Evolutionary conservation across 2,113 vertebrate genomes (phyloP).

Genomic region (Anseranas semipalmata): DNA sequence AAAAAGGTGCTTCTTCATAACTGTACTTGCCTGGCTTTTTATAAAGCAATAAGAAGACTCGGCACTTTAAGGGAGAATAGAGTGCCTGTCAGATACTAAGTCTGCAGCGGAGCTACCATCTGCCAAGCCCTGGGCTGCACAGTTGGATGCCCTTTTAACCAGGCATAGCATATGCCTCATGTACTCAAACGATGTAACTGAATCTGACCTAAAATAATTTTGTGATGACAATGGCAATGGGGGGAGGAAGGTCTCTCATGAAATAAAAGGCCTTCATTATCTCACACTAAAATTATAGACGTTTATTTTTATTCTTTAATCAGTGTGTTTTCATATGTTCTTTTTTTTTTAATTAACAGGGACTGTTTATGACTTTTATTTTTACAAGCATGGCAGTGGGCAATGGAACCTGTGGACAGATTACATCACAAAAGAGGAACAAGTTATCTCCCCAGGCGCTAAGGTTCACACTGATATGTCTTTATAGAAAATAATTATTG

Average conservation of each 20-base stretch:
- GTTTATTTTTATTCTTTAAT: neutral
- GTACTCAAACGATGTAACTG: neutral
- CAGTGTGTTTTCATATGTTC: neutral
- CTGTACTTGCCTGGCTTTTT: neutral
- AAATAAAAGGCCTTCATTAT: neutral
- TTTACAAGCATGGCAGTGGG: constrained; percentile 83
- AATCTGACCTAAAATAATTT: neutral
- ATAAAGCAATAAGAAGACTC: neutral
- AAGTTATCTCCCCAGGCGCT: constrained; percentile 74
- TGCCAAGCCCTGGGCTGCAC: neutral
- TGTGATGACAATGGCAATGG: neutral
- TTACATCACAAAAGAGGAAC: constrained; percentile 83
- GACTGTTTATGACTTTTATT: constrained; percentile 91
- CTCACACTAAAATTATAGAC: neutral
- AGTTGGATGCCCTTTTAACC: neutral
- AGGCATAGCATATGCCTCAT: neutral
- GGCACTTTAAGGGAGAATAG: neutral
- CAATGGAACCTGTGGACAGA: constrained; percentile 88
- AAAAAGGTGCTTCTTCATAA: constrained; percentile 79
- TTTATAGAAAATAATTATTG: constrained; percentile 2
- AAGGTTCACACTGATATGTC: constrained; percentile 76
- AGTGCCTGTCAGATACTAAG: neutral
- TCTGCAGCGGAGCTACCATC: constrained; percentile 8
- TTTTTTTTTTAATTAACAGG: constrained; percentile 75
- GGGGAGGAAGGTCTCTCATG: fast-evolving